phyloP scores from a whole-genome alignment of 2,888 invertebrate genomes.

The Drosophila neoperkinsi region DNA sequence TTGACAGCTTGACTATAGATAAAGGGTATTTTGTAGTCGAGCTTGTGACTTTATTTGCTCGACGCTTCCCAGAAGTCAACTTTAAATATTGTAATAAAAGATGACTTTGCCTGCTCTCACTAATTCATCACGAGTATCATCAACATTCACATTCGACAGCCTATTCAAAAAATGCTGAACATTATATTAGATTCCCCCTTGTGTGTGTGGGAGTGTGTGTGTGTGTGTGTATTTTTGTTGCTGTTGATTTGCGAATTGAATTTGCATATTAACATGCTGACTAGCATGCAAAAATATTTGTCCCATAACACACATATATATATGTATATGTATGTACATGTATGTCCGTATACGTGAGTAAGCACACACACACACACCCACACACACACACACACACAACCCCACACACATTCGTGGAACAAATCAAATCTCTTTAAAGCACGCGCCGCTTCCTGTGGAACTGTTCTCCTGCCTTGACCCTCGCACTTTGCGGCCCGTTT shows the following conservation, averaged over 20 bases:
- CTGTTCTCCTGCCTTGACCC: neutral
- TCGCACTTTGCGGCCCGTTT: neutral
- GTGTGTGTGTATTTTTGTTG: conserved; percentile 22
- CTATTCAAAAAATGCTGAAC: conserved; percentile 2
- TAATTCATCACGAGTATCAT: conserved; percentile 23
- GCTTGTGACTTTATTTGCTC: neutral
- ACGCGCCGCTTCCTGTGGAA: neutral
- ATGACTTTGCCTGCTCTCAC: conserved; percentile 24
- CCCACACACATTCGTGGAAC: neutral
- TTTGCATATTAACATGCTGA: conserved; percentile 60
- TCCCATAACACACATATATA: conserved; percentile 1
- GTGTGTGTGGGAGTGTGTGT: neutral
- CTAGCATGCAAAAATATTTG: conserved; percentile 49
- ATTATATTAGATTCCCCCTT: conserved; percentile 47
- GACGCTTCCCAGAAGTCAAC: neutral
- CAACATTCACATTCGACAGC: neutral
- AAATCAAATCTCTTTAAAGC: conserved; percentile 47
- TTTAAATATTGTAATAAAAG: conserved; percentile 53
- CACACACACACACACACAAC: conserved; percentile 29
- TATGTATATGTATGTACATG: neutral
- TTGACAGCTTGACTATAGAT: neutral
- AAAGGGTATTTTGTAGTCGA: neutral
- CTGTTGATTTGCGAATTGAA: conserved; percentile 75
- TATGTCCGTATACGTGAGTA: conserved; percentile 32
- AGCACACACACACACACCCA: conserved; percentile 51